Conservation (phyloP, 2,113 vertebrate genomes). For the Chiloscyllium plagiosum region DNA sequence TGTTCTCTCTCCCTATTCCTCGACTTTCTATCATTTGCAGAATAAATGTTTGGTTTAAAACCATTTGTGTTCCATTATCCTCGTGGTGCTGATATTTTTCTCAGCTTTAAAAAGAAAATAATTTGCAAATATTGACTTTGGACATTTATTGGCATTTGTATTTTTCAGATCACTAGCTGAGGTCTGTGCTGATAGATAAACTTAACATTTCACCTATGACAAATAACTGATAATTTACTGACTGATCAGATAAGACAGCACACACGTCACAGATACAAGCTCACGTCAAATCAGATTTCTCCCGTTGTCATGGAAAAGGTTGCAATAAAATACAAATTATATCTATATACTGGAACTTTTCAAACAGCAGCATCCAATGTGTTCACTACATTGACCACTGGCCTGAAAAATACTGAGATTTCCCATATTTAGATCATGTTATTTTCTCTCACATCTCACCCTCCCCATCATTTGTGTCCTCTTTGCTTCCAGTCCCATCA, state of each 20-base stretch:
- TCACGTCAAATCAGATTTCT: neutral
- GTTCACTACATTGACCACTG: neutral
- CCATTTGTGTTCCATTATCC: neutral
- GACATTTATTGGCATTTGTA: neutral
- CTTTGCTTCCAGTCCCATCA: too few relatives aligned
- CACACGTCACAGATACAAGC: neutral
- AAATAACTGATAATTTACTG: neutral
- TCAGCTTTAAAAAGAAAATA: neutral
- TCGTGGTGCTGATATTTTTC: neutral
- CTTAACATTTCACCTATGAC: neutral
- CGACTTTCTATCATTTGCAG: too few relatives aligned
- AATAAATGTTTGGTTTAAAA: neutral
- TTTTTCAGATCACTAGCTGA: neutral
- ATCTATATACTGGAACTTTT: neutral
- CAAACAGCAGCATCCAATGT: neutral
- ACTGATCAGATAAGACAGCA: neutral
- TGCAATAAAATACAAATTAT: neutral
- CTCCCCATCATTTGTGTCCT: too few relatives aligned
- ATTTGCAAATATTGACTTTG: neutral
- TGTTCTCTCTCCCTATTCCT: too few relatives aligned
- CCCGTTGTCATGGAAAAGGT: neutral
- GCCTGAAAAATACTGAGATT: neutral
- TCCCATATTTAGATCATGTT: too few relatives aligned
- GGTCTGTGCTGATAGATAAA: too few relatives aligned
- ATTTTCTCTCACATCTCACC: too few relatives aligned